These are phyloP conservation scores for Steinernema hermaphroditum DNA, from an alignment of 2,888 invertebrate genomes.

Conservation along the genomic window DNA sequence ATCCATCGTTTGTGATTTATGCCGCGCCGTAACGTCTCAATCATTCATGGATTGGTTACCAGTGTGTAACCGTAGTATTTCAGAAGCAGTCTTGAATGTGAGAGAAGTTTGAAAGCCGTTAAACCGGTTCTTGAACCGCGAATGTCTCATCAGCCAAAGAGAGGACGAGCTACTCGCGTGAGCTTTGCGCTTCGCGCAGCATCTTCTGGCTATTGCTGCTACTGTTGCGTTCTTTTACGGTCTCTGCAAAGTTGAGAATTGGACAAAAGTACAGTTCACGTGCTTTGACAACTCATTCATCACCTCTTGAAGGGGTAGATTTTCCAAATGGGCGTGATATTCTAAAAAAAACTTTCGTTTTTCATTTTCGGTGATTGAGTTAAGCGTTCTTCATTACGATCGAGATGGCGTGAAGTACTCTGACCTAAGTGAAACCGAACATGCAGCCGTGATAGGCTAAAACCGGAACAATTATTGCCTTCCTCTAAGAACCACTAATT, in stretches of 20 bases:
- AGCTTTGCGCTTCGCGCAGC: background rate
- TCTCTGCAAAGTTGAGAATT: no score
- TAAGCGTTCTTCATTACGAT: background rate
- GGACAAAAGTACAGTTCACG: no score
- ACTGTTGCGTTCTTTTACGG: background rate
- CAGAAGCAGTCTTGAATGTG: background rate
- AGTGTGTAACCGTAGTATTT: background rate
- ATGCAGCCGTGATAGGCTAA: slow-evolving; percentile 1
- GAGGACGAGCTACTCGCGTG: background rate
- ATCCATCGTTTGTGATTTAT: background rate
- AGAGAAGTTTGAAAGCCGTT: background rate
- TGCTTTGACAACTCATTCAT: background rate
- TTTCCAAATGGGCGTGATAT: background rate
- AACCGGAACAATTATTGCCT: slow-evolving; percentile 28
- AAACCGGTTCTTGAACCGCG: slow-evolving; percentile 1
- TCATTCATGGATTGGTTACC: background rate
- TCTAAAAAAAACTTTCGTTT: background rate
- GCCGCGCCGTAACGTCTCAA: no score
- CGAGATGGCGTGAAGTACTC: background rate
- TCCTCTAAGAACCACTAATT: slow-evolving; percentile 16
- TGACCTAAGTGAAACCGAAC: background rate
- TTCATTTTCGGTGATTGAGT: background rate
- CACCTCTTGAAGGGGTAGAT: background rate
- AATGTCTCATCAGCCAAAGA: slow-evolving; percentile 13
- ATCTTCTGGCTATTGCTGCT: background rate